These are phyloP conservation scores for Mergus octosetaceus DNA, from an alignment of 2,797 vertebrate species.

Conservation along the genomic window DNA sequence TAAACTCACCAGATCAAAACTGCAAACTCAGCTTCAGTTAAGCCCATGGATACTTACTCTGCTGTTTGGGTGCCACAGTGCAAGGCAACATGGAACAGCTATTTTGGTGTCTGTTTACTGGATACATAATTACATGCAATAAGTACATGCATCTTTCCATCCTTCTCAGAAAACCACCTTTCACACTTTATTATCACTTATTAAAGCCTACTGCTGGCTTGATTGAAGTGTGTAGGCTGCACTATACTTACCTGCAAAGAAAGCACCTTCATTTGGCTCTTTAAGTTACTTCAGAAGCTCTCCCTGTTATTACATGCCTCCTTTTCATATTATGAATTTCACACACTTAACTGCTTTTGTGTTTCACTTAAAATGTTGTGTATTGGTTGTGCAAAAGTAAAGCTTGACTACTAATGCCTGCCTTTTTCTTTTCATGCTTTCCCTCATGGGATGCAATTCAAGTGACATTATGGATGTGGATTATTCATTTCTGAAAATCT, in stretches of 20 bases:
- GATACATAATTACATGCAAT: slow-evolving; percentile 24
- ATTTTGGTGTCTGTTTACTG: slow-evolving; percentile 27
- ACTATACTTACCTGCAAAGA: slow-evolving; percentile 59
- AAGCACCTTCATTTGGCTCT: slow-evolving; percentile 41
- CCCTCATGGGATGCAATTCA: slow-evolving; percentile 20
- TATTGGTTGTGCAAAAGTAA: slow-evolving; percentile 5
- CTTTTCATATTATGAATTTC: slow-evolving; percentile 33
- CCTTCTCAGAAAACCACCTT: slow-evolving; percentile 19
- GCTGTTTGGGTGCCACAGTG: background rate
- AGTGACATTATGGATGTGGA: background rate
- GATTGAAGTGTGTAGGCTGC: slow-evolving; percentile 66
- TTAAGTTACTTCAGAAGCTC: slow-evolving; percentile 26
- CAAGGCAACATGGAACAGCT: background rate
- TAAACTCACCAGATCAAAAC: background rate
- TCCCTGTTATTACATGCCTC: slow-evolving; percentile 14
- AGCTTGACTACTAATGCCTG: background rate
- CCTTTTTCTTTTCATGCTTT: slow-evolving; percentile 7
- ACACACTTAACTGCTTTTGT: slow-evolving; percentile 1
- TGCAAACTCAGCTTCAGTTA: background rate
- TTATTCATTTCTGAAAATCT: slow-evolving; percentile 20
- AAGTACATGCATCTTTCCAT: background rate
- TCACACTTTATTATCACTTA: slow-evolving; percentile 43
- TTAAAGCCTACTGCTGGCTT: slow-evolving; percentile 43
- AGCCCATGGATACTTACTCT: background rate
- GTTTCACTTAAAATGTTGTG: slow-evolving; percentile 25